A percentile compares a stretch with the other conserved stretches of the same genome.
phyloP scores from a whole-genome alignment of 2,888 invertebrate genomes.

The Pristionchus arcanus region DNA sequence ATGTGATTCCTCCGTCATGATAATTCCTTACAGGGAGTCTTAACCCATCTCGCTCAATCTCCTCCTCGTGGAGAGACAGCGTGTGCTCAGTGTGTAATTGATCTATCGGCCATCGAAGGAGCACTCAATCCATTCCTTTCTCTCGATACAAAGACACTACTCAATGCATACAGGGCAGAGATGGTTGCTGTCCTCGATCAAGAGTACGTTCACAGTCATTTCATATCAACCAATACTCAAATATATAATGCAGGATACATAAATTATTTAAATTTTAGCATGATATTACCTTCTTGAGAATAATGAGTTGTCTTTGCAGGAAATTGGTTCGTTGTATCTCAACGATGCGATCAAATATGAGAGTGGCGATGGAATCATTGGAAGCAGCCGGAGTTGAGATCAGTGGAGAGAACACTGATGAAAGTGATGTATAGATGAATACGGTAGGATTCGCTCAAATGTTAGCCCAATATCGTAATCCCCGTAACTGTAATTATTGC shows the following conservation, averaged over 20 bases:
- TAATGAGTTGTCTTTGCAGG: constrained; percentile 62
- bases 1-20: background rate
- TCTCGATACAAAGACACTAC: constrained; percentile 63
- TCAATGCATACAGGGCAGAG: constrained; percentile 65
- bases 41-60: constrained; percentile 16
- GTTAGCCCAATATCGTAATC: background rate
- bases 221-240: background rate
- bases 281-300: background rate
- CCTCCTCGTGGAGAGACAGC: constrained; percentile 56
- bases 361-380: constrained; percentile 71
- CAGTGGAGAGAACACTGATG: constrained; percentile 28
- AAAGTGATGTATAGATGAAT: constrained; percentile 49
- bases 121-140: constrained; percentile 70
- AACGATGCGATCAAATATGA: constrained; percentile 69
- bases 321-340: constrained; percentile 69
- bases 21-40: constrained; percentile 20
- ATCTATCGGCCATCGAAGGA: constrained; percentile 76
- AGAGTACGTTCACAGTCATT: constrained; percentile 58
- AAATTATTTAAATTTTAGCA: no score
- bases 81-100: constrained; percentile 76
- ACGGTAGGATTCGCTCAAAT: background rate
- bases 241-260: no score
- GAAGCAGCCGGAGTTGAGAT: constrained; percentile 56
- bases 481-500: constrained; percentile 20
- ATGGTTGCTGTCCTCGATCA: constrained; percentile 68